A percentile compares a stretch with the other conserved stretches of the same genome.
Evolutionary conservation across 1,140 invertebrate genomes (phyloP).

Genomic region (Belonocnema kinseyi): DNA sequence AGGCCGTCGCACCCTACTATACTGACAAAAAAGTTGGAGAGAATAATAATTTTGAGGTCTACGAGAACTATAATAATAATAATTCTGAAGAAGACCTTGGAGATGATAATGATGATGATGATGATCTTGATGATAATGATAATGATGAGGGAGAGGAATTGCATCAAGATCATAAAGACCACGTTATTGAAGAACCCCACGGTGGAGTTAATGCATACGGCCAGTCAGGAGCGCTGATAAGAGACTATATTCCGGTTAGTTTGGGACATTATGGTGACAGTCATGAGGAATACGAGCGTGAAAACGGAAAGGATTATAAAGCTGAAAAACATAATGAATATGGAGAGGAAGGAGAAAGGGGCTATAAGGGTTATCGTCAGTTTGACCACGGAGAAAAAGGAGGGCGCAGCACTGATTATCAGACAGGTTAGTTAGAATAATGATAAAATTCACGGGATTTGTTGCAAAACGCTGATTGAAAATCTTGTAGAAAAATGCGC

Average conservation of each 20-base stretch:
- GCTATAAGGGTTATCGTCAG: slow-evolving; percentile 77
- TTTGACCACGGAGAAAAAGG: slow-evolving; percentile 75
- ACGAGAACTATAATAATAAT: background rate
- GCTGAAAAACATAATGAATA: slow-evolving; percentile 77
- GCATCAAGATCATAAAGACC: slow-evolving; percentile 23
- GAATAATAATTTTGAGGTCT: slow-evolving; percentile 15
- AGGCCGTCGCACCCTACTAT: slow-evolving; percentile 46
- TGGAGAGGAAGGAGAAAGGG: slow-evolving; percentile 78
- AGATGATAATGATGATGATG: slow-evolving; percentile 27
- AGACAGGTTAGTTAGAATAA: slow-evolving; percentile 55
- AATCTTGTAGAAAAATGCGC: too few species aligned
- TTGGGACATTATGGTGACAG: slow-evolving; percentile 38
- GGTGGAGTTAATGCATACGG: background rate
- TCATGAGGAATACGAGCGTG: slow-evolving; percentile 70
- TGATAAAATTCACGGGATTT: too few species aligned
- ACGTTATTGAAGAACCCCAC: background rate
- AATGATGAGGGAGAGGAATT: slow-evolving; percentile 25
- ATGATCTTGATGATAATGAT: too few species aligned
- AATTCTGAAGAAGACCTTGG: slow-evolving; percentile 28
- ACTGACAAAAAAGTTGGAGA: slow-evolving; percentile 9
- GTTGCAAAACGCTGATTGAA: too few species aligned
- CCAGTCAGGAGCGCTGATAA: too few species aligned
- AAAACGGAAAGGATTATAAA: slow-evolving; percentile 74
- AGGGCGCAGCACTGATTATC: slow-evolving; percentile 59
- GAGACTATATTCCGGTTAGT: too few species aligned